phyloP scores from a whole-genome alignment of 2,888 invertebrate species.

The Acanthopleura granulata region DNA sequence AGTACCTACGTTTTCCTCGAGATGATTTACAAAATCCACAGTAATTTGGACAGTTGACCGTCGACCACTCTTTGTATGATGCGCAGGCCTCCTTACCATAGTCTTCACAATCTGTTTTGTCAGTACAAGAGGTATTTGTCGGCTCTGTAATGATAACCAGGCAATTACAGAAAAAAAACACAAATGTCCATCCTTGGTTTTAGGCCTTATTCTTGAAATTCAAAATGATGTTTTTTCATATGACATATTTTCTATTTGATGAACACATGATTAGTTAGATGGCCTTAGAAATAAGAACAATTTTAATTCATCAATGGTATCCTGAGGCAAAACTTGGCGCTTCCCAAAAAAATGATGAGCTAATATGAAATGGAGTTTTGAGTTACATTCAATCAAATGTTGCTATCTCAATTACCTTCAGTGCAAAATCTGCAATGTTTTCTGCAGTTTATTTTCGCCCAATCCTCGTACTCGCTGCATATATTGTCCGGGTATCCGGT shows the following conservation, averaged over 20 bases:
- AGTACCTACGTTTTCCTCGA: neutral
- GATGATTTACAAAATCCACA: conserved; percentile 39
- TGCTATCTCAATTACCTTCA: neutral
- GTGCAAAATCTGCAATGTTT: neutral
- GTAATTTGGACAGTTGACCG: conserved; percentile 39
- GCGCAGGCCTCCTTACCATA: conserved; percentile 42
- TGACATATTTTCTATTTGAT: neutral
- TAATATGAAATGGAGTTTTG: no score
- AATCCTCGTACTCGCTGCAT: neutral
- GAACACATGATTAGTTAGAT: neutral
- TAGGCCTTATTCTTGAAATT: neutral
- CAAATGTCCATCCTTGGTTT: no score
- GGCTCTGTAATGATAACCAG: neutral
- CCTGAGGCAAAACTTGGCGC: no score
- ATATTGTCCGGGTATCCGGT: neutral
- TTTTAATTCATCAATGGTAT: no score
- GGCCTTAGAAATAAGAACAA: neutral
- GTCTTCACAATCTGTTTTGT: conserved; percentile 33
- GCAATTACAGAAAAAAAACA: no score
- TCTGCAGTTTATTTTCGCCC: neutral
- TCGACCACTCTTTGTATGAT: conserved; percentile 43
- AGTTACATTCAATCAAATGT: neutral
- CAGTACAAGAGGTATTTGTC: conserved; percentile 21
- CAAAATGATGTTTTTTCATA: neutral
- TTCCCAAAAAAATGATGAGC: no score